Evolutionary conservation across 2,113 vertebrate genomes (phyloP).

Genomic region (Odocoileus hemionus): DNA sequence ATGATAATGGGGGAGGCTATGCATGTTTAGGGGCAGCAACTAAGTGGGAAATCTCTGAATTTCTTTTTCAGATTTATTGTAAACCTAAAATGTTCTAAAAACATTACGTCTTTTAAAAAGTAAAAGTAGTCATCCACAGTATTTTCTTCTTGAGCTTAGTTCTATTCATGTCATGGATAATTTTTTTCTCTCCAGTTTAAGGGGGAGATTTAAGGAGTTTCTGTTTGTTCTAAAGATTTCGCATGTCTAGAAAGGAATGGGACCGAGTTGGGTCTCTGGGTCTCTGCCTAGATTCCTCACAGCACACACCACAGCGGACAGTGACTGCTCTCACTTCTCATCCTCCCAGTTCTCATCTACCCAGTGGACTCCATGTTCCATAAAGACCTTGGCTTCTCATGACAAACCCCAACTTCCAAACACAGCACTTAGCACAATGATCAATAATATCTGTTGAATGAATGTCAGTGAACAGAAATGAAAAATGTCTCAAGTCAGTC

Average conservation of each 20-base stretch:
- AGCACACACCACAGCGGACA: accelerated
- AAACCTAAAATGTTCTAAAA: not conserved
- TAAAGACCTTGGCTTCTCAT: not conserved
- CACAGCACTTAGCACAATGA: not conserved
- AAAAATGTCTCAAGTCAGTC: not conserved
- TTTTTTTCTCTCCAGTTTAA: not conserved
- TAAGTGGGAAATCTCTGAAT: not conserved
- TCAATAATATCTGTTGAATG: too few relatives aligned
- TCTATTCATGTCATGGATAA: not conserved
- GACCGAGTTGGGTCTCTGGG: not conserved
- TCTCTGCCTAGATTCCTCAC: not conserved
- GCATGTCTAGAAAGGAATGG: not conserved
- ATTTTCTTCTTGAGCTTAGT: not conserved
- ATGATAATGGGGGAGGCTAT: not conserved
- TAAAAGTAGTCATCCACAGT: not conserved
- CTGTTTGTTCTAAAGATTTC: not conserved
- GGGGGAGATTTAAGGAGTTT: not conserved
- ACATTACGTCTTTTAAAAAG: not conserved
- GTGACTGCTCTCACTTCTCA: not conserved
- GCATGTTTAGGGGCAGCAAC: not conserved
- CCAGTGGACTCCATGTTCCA: not conserved
- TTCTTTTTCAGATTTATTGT: not conserved
- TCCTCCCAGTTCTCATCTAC: not conserved
- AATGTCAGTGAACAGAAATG: not conserved
- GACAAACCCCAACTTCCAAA: not conserved